Conservation (phyloP, 2,797 vertebrate genomes). For the Eupleurogrammus muticus region DNA sequence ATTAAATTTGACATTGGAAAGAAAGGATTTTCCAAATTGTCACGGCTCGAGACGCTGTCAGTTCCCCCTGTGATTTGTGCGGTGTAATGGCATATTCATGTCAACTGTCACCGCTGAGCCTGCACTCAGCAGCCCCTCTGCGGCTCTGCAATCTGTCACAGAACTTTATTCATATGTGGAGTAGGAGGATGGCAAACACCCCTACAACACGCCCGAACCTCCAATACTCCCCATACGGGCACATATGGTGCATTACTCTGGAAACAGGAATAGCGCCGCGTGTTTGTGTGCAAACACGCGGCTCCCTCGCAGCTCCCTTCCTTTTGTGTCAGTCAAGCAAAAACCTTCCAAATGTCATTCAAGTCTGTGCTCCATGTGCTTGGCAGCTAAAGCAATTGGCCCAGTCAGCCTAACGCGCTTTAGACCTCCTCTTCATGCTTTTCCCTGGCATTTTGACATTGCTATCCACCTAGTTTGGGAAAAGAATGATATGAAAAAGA, state of each 20-base stretch:
- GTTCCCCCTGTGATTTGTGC: slow-evolving; percentile 24
- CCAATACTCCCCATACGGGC: slow-evolving; percentile 9
- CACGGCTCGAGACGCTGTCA: slow-evolving; percentile 7
- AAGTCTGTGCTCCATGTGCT: slow-evolving; percentile 34
- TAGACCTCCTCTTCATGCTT: slow-evolving; percentile 55
- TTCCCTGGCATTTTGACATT: slow-evolving; percentile 58
- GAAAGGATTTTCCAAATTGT: slow-evolving; percentile 37
- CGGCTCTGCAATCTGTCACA: slow-evolving; percentile 14
- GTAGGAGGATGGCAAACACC: slow-evolving; percentile 15
- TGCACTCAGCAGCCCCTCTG: slow-evolving; percentile 14
- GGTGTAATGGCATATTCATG: slow-evolving; percentile 43
- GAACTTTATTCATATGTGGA: slow-evolving; percentile 15
- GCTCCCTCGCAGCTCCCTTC: slow-evolving; percentile 38
- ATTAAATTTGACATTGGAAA: slow-evolving; percentile 53
- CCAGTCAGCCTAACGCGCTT: slow-evolving; percentile 59
- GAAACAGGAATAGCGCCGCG: slow-evolving; percentile 8
- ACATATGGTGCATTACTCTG: slow-evolving; percentile 6
- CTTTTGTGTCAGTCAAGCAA: slow-evolving; percentile 53
- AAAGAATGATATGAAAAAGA: slow-evolving; percentile 62
- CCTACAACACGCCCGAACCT: not conserved
- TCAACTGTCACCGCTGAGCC: slow-evolving; percentile 40
- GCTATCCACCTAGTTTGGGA: slow-evolving; percentile 60
- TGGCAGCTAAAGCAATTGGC: slow-evolving; percentile 46
- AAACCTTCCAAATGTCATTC: slow-evolving; percentile 64
- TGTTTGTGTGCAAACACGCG: slow-evolving; percentile 34